Conservation (phyloP, 2,113 vertebrate species). For the Phaethon lepturus region DNA sequence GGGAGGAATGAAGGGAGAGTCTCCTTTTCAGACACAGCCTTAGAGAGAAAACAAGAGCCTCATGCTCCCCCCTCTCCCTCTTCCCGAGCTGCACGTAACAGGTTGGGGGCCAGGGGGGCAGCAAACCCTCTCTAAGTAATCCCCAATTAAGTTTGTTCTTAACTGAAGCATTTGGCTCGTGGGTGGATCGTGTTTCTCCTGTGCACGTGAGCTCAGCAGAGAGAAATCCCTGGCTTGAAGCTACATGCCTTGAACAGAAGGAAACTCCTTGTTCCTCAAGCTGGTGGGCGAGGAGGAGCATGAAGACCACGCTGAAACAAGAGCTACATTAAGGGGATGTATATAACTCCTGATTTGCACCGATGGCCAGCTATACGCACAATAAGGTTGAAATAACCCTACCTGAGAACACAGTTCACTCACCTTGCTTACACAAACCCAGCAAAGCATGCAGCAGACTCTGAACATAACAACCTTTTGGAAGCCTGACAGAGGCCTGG, state of each 20-base stretch:
- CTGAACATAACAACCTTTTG: fast-evolving
- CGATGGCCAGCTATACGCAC: fast-evolving
- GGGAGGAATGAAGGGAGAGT: background rate
- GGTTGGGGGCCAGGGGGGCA: background rate
- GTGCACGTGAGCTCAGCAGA: background rate
- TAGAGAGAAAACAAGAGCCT: background rate
- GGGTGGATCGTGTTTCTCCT: background rate
- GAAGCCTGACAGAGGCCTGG: background rate
- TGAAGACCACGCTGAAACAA: background rate
- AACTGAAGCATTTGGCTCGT: background rate
- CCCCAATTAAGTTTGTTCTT: background rate
- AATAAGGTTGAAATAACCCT: background rate
- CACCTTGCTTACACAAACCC: background rate
- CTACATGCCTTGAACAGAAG: background rate
- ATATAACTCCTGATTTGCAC: background rate
- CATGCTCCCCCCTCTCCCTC: background rate
- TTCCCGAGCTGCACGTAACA: background rate
- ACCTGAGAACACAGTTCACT: background rate
- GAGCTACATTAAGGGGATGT: fast-evolving
- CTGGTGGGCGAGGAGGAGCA: fast-evolving
- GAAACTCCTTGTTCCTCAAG: background rate
- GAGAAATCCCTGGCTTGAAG: background rate
- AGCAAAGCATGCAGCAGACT: background rate
- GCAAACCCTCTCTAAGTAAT: slow-evolving; percentile 22
- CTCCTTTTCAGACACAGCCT: background rate